These are phyloP conservation scores for Dryas iulia DNA, from an alignment of 1,140 invertebrate species.

Conservation along the genomic window DNA sequence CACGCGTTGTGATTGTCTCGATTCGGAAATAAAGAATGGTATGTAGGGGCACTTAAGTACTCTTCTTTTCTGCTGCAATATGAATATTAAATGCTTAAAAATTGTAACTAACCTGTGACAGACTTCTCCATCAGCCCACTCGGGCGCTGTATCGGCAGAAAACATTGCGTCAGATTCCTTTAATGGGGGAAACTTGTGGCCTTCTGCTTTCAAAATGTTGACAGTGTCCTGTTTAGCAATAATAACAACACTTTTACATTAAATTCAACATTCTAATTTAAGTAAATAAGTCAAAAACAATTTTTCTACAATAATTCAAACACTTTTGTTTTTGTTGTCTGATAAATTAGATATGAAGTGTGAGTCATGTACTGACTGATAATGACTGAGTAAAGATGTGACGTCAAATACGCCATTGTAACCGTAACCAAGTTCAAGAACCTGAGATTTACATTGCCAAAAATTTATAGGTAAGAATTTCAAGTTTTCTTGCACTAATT, in stretches of 20 bases:
- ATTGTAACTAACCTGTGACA: conserved; percentile 85
- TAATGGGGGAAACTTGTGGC: conserved; percentile 94
- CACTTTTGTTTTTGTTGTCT: background rate
- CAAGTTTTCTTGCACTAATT: background rate
- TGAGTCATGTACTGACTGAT: background rate
- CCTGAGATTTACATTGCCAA: background rate
- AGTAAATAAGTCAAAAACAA: background rate
- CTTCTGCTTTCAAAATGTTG: conserved; percentile 96
- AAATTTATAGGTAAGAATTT: background rate
- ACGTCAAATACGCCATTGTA: background rate
- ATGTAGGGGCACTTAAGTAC: too few species aligned
- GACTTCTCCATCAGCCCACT: conserved; percentile 97
- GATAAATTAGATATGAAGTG: background rate
- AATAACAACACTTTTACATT: background rate
- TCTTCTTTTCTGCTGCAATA: too few species aligned
- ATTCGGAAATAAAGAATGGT: too few species aligned
- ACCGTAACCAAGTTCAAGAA: background rate
- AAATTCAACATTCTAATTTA: too few species aligned
- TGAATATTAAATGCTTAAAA: too few species aligned
- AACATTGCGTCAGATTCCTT: conserved; percentile 99
- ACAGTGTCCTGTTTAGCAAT: conserved; percentile 88
- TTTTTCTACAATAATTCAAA: background rate
- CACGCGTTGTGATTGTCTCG: too few species aligned
- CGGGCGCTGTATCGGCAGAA: conserved; percentile 96
- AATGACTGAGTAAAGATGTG: background rate